Evolutionary conservation across 2,888 invertebrate genomes (phyloP).

Genomic region (Leucozona laternaria): DNA sequence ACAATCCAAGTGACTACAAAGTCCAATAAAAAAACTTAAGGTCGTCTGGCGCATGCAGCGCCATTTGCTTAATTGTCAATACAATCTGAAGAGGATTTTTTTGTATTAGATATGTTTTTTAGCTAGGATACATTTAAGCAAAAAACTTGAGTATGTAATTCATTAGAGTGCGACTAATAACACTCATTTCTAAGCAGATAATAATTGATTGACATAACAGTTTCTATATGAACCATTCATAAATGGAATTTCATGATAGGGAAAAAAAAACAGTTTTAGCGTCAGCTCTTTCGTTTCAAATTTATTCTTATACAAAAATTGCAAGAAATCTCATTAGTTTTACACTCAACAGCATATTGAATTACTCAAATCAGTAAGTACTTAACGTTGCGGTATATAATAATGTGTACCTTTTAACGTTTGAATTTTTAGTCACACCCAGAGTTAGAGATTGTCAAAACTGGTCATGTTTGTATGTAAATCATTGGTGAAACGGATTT

Average conservation of each 20-base stretch:
- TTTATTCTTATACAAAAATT: neutral
- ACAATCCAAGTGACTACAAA: neutral
- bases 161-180: constrained; percentile 3
- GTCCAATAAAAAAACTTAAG: constrained; percentile 32
- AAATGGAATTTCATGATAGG: neutral
- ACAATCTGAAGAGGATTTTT: constrained; percentile 29
- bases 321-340: constrained; percentile 6
- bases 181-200: neutral
- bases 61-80: constrained; percentile 9
- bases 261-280: constrained; percentile 7
- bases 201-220: constrained; percentile 25
- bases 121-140: neutral
- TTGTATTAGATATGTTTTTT: neutral
- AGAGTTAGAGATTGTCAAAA: constrained; percentile 11
- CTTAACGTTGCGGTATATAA: neutral
- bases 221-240: neutral
- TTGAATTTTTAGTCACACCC: constrained; percentile 32
- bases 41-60: constrained; percentile 23
- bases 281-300: constrained; percentile 32
- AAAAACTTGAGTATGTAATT: neutral
- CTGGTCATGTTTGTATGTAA: constrained; percentile 49
- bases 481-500: constrained; percentile 47
- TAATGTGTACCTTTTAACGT: neutral
- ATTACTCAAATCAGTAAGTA: constrained; percentile 1
- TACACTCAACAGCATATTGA: neutral